Conservation (phyloP, 2,797 vertebrate species). For the Valencia hispanica region DNA sequence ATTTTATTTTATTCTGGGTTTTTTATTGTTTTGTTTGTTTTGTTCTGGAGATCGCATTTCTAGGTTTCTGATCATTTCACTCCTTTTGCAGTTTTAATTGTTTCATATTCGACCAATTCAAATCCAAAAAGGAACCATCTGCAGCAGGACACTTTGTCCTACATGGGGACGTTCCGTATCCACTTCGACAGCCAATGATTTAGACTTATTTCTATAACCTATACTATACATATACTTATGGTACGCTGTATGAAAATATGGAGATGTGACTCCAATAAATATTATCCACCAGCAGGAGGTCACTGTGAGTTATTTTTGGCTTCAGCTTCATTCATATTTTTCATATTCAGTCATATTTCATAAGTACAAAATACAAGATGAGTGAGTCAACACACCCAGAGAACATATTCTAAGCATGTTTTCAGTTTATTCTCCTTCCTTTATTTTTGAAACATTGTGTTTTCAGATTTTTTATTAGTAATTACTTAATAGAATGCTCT, state of each 20-base stretch:
- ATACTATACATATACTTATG: too few relatives aligned
- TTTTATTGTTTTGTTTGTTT: not conserved
- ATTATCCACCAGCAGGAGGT: not conserved
- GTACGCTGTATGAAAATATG: not conserved
- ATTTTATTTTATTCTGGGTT: not conserved
- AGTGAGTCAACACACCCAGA: not conserved
- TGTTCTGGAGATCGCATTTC: not conserved
- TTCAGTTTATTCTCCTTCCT: not conserved
- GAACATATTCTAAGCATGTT: too few relatives aligned
- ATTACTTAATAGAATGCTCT: not conserved
- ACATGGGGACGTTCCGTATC: not conserved
- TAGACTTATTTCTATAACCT: not conserved
- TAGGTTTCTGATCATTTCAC: not conserved
- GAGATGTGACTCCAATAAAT: not conserved
- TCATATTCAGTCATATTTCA: not conserved
- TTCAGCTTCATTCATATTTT: not conserved
- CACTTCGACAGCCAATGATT: not conserved
- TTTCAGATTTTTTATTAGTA: not conserved
- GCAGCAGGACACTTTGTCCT: not conserved
- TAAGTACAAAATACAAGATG: not conserved
- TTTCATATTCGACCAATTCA: not conserved
- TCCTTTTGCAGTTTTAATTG: not conserved
- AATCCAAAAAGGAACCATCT: not conserved
- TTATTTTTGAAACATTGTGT: too few relatives aligned
- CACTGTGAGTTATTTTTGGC: not conserved